Evolutionary conservation across 1,140 invertebrate genomes (phyloP), one percentile per base, ranked within the genome.

Genomic region (Trissolcus basalis): DNA sequence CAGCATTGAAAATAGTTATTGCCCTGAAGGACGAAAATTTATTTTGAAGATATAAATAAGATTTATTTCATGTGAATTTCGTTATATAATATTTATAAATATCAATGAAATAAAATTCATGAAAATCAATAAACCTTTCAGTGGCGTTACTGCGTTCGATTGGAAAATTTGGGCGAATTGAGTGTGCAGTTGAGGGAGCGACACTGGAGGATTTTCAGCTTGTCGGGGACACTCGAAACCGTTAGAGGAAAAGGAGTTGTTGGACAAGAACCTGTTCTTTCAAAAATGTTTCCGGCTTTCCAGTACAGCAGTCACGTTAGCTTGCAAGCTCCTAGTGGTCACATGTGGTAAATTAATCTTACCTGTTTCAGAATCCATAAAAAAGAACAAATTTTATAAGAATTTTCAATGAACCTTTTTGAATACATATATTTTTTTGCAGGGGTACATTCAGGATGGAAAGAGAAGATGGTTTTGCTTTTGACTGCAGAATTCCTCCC

Each of bases 221-320:
- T 98, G 48, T 97, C 96, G 48, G 97, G 97, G 41, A 98, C 96
- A 11, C 89, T 98, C 80, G 97, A 98, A 90, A 98, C 96, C 2
- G 96, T 98, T 1, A 90, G 96, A 78, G 97, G 96, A 12, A 90
- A 96, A 83, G 97, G 96, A 10, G 97, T 98, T 43, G 96, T 98
- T 11, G 97, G 96, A 3, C 96, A 98, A 90, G 97, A 99, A 89
- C 97, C 97, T 45, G 91, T 97, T 51, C 90, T 99, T 39, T 96
- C 95, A 7, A 92, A 93, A 77, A 90, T 92, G 41, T 91, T 95
- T 72, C 97, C 97, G 50, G 97, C 97, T 77, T 99, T 98, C 90
- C 97, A 99, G 88, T 99, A 99, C 85, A 96, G 95, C 83, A 97
- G 96, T 87, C 97, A 99, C 88, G 96, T 99, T 27, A 97, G 95